phyloP scores from a whole-genome alignment of 2,113 vertebrate species.

The Rutilus rutilus region DNA sequence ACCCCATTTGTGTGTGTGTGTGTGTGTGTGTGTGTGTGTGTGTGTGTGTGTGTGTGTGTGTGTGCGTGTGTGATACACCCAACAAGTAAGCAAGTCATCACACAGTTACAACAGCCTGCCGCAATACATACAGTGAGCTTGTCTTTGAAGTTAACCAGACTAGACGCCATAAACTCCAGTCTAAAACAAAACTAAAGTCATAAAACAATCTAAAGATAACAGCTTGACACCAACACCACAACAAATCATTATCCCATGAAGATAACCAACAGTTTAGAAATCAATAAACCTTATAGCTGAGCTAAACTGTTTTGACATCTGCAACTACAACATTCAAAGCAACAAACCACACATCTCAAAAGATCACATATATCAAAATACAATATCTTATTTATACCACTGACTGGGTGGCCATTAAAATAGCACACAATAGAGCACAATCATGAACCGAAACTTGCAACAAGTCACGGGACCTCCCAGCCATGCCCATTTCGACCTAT shows the following conservation, averaged over 20 bases:
- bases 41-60: background rate
- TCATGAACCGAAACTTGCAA: background rate
- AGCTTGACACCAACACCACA: background rate
- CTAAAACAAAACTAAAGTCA: too few relatives aligned
- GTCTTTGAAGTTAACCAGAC: background rate
- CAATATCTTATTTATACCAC: slow-evolving; percentile 36
- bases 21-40: background rate
- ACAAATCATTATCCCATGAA: slow-evolving; percentile 6
- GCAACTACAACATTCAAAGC: slow-evolving; percentile 3
- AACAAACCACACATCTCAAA: slow-evolving; percentile 18
- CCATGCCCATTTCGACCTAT: slow-evolving; percentile 26
- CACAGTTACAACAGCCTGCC: background rate
- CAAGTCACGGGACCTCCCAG: background rate
- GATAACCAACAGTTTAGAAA: background rate
- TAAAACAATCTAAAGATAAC: slow-evolving; percentile 15
- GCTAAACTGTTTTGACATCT: background rate
- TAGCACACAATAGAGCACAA: slow-evolving; percentile 46
- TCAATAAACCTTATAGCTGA: background rate
- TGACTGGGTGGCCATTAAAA: slow-evolving; percentile 25
- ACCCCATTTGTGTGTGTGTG: background rate
- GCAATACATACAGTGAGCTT: background rate
- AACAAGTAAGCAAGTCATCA: background rate
- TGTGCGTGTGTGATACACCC: background rate
- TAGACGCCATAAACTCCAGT: background rate
- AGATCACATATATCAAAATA: slow-evolving; percentile 24